phyloP scores from a whole-genome alignment of 1,140 invertebrate genomes.

The Penaeus vannamei region DNA sequence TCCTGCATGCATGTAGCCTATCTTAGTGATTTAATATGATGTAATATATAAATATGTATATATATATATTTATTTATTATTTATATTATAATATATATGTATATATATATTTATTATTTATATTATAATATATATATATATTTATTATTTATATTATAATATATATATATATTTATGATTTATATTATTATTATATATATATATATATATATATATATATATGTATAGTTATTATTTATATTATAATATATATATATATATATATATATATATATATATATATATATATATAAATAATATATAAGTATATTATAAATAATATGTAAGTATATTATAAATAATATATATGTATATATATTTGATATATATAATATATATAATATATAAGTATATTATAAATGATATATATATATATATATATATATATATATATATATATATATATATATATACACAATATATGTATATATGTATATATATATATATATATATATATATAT shows the following conservation, averaged over 20 bases:
- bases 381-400: not conserved
- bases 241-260: conserved; percentile 2
- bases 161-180: no score
- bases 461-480: not conserved
- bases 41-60: no score
- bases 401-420: not conserved
- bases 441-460: not conserved
- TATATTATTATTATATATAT: no score
- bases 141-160: no score
- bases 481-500: conserved; percentile 11
- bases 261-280: not conserved
- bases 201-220: no score
- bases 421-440: not conserved
- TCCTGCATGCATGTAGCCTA: no score
- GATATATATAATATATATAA: not conserved
- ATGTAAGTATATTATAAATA: not conserved
- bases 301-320: not conserved
- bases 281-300: not conserved
- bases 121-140: no score
- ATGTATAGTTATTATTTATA: no score
- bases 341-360: not conserved
- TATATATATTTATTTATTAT: no score
- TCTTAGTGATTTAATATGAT: no score
- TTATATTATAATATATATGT: no score
- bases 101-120: no score